A percentile compares a stretch with the other conserved stretches of the same genome.
phyloP scores from a whole-genome alignment of 2,888 invertebrate species.

The Andrena hattorfiana region DNA sequence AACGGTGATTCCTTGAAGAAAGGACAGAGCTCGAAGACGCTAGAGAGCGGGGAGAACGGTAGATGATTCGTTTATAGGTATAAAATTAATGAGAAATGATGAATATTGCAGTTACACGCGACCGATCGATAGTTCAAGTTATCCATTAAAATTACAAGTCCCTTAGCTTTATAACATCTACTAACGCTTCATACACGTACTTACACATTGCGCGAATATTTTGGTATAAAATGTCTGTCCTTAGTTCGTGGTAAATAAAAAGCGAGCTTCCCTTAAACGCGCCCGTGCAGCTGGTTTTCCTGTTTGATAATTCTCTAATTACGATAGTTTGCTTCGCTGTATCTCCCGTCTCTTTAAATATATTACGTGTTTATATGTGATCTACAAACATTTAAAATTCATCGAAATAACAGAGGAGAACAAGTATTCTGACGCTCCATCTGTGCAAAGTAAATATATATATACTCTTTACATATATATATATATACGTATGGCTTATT shows the following conservation, averaged over 20 bases:
- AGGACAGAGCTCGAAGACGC: constrained; percentile 24
- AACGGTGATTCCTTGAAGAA: constrained; percentile 2
- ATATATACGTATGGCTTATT: constrained; percentile 58
- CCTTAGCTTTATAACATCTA: constrained; percentile 72
- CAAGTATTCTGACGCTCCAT: constrained; percentile 55
- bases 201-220: constrained; percentile 74
- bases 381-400: constrained; percentile 72
- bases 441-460: constrained; percentile 58
- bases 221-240: constrained; percentile 79
- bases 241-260: constrained; percentile 67
- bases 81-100: constrained; percentile 19
- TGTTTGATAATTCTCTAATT: constrained; percentile 49
- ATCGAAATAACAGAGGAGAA: constrained; percentile 68
- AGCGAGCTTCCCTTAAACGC: constrained; percentile 60
- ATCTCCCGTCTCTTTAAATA: constrained; percentile 49
- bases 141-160: constrained; percentile 59
- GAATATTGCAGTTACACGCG: constrained; percentile 18
- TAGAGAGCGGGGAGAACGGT: constrained; percentile 41
- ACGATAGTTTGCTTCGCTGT: constrained; percentile 61
- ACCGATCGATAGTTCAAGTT: constrained; percentile 61
- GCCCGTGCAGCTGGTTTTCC: constrained; percentile 52
- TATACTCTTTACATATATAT: constrained; percentile 38
- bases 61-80: constrained; percentile 5
- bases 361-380: constrained; percentile 62
- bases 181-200: constrained; percentile 67